Base-by-base conservation (phyloP, 2,888 invertebrate species). In the Enoplolaimus lenunculus region DNA sequence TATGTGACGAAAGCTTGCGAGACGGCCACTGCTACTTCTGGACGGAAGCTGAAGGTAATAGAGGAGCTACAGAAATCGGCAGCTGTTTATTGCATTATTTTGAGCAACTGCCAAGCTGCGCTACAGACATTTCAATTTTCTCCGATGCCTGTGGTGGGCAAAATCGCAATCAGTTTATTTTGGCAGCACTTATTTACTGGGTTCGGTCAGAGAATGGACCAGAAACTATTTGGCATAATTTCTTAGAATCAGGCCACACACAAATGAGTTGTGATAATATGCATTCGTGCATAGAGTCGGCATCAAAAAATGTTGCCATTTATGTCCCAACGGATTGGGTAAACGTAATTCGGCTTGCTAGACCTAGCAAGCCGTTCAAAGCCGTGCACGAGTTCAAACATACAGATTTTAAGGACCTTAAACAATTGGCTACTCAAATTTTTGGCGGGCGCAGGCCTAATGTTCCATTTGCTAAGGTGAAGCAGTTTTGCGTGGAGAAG, bases 181-280 rank as follows among this genome's bases (percentile, higher is more conserved):
- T 28, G 16, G 68, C 68, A 7, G 62, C 62, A 7, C 62, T 65
- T 7, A n/a, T 68, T 21, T 33, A 68, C 7, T 7, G 13, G 16
- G 67, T 68, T n/a, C 66, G 29, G 28, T 26, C 64, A n/a, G 21
- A 26, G 29, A 16, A 16, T 21, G 31, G 7, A 26, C 7, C 66
- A 28, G 26, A 68, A 29, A 66, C n/a, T 3, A 60, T 68, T 29
- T 26, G 21, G 3, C 7, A 21, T 7, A 68, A 68, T 16, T 68
- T 68, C 62, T 68, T 68, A 64, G 68, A 68, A 26, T 26, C 68
- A 26, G 68, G 68, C 7, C 68, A 68, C 65, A 66, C 68, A 30
- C 31, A 68, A 3, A 68, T 68, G 68, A 64, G 66, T 28, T 57
- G 57, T 3, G 68, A 68, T 30, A 26, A 57, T 2, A 68, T 68